Evolutionary conservation across 2,888 invertebrate species (phyloP).

Genomic region (Phlogophora meticulosa): DNA sequence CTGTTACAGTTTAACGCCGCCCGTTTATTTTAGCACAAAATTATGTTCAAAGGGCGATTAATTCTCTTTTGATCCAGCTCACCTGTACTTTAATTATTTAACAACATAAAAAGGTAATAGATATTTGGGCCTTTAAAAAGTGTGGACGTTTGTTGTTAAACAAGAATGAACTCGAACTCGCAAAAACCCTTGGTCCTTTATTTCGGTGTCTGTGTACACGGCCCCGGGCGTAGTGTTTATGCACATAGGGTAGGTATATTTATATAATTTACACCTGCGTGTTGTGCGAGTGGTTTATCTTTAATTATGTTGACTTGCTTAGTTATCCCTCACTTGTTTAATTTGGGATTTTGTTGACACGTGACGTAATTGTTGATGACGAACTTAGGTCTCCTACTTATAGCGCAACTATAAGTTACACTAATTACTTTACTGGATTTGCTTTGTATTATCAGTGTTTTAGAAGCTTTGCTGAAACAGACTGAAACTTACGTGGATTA

Average conservation of each 20-base stretch:
- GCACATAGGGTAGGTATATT: slow-evolving; percentile 14
- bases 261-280: slow-evolving; percentile 61
- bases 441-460: slow-evolving; percentile 28
- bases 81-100: slow-evolving; percentile 60
- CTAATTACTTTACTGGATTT: slow-evolving; percentile 56
- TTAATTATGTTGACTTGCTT: slow-evolving; percentile 71
- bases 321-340: slow-evolving; percentile 70
- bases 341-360: slow-evolving; percentile 71
- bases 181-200: slow-evolving; percentile 28
- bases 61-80: slow-evolving; percentile 70
- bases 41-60: slow-evolving; percentile 76
- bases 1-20: slow-evolving; percentile 71
- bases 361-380: slow-evolving; percentile 69
- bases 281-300: slow-evolving; percentile 70
- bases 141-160: slow-evolving; percentile 15
- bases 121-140: slow-evolving; percentile 31
- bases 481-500: slow-evolving; percentile 16
- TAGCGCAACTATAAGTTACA: slow-evolving; percentile 41
- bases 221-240: slow-evolving; percentile 18
- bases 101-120: slow-evolving; percentile 40
- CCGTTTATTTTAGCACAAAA: slow-evolving; percentile 75
- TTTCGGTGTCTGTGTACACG: slow-evolving; percentile 34
- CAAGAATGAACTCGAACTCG: not conserved
- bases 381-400: slow-evolving; percentile 59
- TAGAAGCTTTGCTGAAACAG: slow-evolving; percentile 17